Conservation (phyloP, 92 coral and sea anemone genomes). For the Ricordea florida region DNA sequence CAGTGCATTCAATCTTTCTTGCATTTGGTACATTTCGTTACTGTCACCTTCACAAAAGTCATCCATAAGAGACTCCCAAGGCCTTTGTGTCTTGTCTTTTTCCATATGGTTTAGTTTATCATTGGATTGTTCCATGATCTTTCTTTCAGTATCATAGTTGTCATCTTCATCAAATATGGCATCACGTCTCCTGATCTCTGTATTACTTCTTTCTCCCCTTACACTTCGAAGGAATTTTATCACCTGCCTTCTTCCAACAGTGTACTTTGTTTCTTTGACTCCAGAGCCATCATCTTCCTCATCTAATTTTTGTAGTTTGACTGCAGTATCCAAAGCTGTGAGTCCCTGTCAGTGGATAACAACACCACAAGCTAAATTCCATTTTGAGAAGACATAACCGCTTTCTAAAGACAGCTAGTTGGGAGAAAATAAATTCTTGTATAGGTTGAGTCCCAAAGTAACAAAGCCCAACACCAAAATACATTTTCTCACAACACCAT, state of each 20-base stretch:
- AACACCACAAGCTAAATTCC: not conserved
- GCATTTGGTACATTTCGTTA: not conserved
- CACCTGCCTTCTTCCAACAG: conserved; percentile 69
- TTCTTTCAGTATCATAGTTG: not conserved
- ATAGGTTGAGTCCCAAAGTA: too few relatives aligned
- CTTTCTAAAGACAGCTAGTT: too few relatives aligned
- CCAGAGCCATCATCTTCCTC: conserved; percentile 64
- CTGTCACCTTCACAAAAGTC: not conserved
- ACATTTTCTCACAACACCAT: too few relatives aligned
- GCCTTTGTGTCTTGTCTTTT: conserved; percentile 8
- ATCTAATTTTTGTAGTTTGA: conserved; percentile 51
- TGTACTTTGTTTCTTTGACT: conserved; percentile 48
- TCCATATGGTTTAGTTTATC: conserved; percentile 25
- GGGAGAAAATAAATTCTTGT: too few relatives aligned
- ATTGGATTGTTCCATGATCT: conserved; percentile 9
- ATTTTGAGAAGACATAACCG: not conserved
- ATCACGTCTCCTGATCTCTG: conserved; percentile 14
- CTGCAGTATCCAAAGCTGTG: conserved; percentile 81
- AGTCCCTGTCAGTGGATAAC: conserved; percentile 38
- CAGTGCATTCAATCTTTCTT: not conserved
- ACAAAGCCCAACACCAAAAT: too few relatives aligned
- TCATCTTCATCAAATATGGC: not conserved
- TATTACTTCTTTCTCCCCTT: not conserved
- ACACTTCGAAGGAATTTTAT: conserved; percentile 55
- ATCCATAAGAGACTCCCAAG: not conserved